These are phyloP conservation scores for Holocentrus rufus DNA, from an alignment of 2,797 vertebrate genomes.

Conservation along the genomic window DNA sequence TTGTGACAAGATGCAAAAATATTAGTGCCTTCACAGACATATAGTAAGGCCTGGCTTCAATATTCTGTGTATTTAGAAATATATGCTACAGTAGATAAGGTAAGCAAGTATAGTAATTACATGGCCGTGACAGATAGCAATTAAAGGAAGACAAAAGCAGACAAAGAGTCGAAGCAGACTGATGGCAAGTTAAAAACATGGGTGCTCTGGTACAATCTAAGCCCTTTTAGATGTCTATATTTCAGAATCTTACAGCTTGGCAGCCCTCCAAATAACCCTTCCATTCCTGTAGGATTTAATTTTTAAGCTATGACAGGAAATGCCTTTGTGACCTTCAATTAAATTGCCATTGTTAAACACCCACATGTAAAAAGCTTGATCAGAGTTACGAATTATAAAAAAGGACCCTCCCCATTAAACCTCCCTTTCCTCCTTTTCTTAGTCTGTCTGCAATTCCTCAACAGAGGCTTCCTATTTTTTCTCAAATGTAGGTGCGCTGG, in stretches of 20 bases:
- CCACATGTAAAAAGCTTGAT: constrained; percentile 33
- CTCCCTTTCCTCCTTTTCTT: constrained; percentile 37
- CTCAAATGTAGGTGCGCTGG: background rate
- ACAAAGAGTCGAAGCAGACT: constrained; percentile 3
- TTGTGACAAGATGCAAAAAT: no score
- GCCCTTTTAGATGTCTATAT: constrained; percentile 5
- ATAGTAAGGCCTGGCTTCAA: constrained; percentile 15
- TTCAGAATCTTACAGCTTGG: constrained; percentile 7
- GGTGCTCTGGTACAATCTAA: background rate
- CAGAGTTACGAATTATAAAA: constrained; percentile 26
- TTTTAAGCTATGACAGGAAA: constrained; percentile 69
- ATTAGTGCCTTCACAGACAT: constrained; percentile 33
- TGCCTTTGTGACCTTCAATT: constrained; percentile 69
- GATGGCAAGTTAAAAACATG: constrained; percentile 8
- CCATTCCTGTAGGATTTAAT: constrained; percentile 49
- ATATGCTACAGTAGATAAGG: no score
- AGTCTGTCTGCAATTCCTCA: constrained; percentile 32
- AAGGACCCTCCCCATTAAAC: background rate
- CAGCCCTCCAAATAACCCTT: constrained; percentile 44
- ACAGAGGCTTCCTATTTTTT: background rate
- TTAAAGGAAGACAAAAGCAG: background rate
- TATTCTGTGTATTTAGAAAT: constrained; percentile 1
- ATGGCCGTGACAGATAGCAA: constrained; percentile 23
- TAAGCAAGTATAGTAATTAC: constrained; percentile 18
- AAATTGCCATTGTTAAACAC: constrained; percentile 69